Evolutionary conservation across 2,888 invertebrate species (phyloP).

Genomic region (Cephalotes varians): DNA sequence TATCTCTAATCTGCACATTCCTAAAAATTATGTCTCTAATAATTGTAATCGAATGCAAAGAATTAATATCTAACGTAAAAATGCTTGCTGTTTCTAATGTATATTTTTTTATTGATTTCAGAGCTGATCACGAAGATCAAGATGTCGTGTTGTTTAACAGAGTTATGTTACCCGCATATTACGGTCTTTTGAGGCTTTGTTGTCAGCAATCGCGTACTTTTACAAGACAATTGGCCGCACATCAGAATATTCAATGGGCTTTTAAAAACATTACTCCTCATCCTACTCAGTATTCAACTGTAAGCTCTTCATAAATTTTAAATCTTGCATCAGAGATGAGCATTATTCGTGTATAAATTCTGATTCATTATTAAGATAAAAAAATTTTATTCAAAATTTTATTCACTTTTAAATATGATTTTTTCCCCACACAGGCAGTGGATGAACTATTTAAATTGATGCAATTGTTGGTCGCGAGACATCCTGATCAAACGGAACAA

Average conservation of each 20-base stretch:
- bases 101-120: constrained; percentile 82
- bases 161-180: constrained; percentile 97
- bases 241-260: constrained; percentile 98
- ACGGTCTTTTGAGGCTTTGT: constrained; percentile 95
- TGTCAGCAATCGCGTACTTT: constrained; percentile 95
- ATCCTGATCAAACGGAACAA: constrained; percentile 91
- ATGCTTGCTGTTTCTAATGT: constrained; percentile 13
- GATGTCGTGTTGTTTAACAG: constrained; percentile 98
- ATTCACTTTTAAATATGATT: neutral
- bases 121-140: constrained; percentile 98
- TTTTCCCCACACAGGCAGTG: constrained; percentile 88
- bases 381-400: neutral
- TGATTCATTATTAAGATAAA: neutral
- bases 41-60: neutral
- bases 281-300: constrained; percentile 95
- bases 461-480: constrained; percentile 94
- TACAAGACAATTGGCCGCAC: constrained; percentile 94
- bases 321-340: neutral
- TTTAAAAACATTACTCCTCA: constrained; percentile 99
- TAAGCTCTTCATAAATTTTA: constrained; percentile 79
- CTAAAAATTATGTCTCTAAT: too few species aligned
- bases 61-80: neutral
- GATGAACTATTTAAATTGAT: constrained; percentile 97
- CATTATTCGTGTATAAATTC: neutral
- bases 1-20: neutral